Conservation (phyloP, 2,797 vertebrate genomes). For the Acanthurus leucopareius region DNA sequence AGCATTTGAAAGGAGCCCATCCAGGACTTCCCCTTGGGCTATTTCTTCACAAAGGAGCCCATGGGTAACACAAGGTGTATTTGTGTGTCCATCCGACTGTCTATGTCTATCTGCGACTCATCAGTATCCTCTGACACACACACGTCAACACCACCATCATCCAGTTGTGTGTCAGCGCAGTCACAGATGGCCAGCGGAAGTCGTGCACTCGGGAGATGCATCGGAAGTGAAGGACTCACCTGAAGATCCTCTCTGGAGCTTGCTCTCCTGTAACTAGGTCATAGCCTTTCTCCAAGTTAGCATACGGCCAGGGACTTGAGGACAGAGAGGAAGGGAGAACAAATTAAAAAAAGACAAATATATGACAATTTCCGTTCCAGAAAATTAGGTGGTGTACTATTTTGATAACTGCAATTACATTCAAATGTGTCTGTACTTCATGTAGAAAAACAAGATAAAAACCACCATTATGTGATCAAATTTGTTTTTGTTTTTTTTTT, state of each 20-base stretch:
- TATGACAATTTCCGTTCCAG: background rate
- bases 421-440: background rate
- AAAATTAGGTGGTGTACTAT: background rate
- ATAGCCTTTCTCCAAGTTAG: constrained; percentile 95
- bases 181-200: constrained; percentile 60
- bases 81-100: constrained; percentile 47
- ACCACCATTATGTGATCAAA: background rate
- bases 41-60: constrained; percentile 37
- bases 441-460: background rate
- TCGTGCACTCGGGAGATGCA: constrained; percentile 39
- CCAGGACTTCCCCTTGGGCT: constrained; percentile 54
- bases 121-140: constrained; percentile 45
- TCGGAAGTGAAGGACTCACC: constrained; percentile 84
- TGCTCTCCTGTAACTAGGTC: constrained; percentile 98
- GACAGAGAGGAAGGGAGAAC: constrained; percentile 22
- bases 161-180: constrained; percentile 22
- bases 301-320: constrained; percentile 96
- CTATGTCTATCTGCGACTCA: constrained; percentile 44
- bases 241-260: constrained; percentile 97
- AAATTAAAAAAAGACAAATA: background rate
- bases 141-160: constrained; percentile 4
- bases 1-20: constrained; percentile 64
- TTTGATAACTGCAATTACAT: background rate
- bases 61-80: constrained; percentile 31
- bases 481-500: constrained; percentile 2